A percentile compares a stretch with the other conserved stretches of the same genome.
Evolutionary conservation across 2,113 vertebrate genomes (phyloP).

Genomic region (Ptychochromis oligacanthus): DNA sequence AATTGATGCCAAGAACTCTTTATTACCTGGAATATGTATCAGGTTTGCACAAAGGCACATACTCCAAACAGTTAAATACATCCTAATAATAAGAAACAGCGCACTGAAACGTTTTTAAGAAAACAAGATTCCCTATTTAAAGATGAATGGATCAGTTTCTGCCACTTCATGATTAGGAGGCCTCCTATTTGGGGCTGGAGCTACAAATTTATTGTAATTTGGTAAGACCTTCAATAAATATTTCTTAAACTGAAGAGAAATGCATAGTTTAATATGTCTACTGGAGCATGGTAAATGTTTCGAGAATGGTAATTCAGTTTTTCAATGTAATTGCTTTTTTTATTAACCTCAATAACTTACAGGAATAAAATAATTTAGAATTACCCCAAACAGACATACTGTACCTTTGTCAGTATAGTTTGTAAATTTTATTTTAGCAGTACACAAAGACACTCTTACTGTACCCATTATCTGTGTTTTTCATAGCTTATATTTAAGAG

Average conservation of each 20-base stretch:
- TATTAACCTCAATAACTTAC: neutral
- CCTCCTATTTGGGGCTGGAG: conserved; percentile 27
- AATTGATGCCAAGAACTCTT: conserved; percentile 58
- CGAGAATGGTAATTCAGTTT: neutral
- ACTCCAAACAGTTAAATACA: conserved; percentile 36
- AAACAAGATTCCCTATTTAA: neutral
- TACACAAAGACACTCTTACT: too few relatives aligned
- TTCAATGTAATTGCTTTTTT: fast-evolving
- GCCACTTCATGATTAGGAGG: conserved; percentile 60
- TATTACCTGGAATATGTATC: conserved; percentile 55
- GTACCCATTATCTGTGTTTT: neutral
- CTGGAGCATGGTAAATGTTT: neutral
- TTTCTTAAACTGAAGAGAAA: neutral
- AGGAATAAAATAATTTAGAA: neutral
- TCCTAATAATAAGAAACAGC: conserved; percentile 48
- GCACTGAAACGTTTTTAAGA: neutral
- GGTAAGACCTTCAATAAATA: neutral
- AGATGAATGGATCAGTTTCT: neutral
- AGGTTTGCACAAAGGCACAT: conserved; percentile 20
- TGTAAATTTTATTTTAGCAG: too few relatives aligned
- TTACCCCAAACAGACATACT: neutral
- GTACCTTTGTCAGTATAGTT: too few relatives aligned
- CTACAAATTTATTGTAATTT: conserved; percentile 2
- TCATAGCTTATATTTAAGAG: neutral
- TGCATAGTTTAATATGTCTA: neutral